A percentile compares a stretch with the other conserved stretches of the same genome.
phyloP scores from a whole-genome alignment of 2,888 invertebrate genomes.

The Drosophila helvetica region DNA sequence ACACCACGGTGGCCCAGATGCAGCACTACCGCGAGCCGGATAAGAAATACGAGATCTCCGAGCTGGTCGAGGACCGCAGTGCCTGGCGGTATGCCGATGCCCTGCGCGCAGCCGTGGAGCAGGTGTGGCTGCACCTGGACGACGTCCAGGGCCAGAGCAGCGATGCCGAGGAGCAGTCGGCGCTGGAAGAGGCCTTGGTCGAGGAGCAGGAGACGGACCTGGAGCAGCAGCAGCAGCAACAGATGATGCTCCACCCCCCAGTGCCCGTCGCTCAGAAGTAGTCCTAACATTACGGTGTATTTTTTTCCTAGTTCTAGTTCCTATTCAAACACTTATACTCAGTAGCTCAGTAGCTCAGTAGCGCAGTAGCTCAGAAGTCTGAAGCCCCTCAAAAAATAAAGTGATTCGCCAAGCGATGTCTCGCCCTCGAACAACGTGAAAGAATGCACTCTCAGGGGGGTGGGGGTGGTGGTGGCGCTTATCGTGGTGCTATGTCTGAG shows the following conservation, averaged over 20 bases:
- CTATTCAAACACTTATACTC: neutral
- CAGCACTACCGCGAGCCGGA: conserved; percentile 69
- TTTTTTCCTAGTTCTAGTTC: neutral
- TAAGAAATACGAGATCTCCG: conserved; percentile 26
- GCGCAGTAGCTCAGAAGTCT: neutral
- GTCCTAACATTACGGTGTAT: neutral
- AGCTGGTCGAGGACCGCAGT: conserved; percentile 59
- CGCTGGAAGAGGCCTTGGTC: conserved; percentile 38
- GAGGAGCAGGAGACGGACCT: conserved; percentile 43
- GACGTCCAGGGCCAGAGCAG: conserved; percentile 36
- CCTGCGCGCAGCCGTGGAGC: conserved; percentile 49
- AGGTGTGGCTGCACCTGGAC: conserved; percentile 56
- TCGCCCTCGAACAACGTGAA: neutral
- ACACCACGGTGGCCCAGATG: conserved; percentile 62
- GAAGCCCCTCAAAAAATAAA: neutral
- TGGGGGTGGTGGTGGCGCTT: too few relatives aligned
- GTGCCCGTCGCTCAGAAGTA: neutral
- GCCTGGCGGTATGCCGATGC: conserved; percentile 58
- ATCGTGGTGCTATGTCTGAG: too few relatives aligned
- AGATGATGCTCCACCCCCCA: conserved; percentile 5
- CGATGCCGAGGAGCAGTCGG: conserved; percentile 25
- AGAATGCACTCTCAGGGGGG: neutral
- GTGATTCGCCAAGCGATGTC: neutral
- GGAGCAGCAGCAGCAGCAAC: conserved; percentile 43
- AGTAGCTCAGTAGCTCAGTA: neutral